Conservation (phyloP, 2,797 vertebrate species). For the Lateolabrax maculatus region DNA sequence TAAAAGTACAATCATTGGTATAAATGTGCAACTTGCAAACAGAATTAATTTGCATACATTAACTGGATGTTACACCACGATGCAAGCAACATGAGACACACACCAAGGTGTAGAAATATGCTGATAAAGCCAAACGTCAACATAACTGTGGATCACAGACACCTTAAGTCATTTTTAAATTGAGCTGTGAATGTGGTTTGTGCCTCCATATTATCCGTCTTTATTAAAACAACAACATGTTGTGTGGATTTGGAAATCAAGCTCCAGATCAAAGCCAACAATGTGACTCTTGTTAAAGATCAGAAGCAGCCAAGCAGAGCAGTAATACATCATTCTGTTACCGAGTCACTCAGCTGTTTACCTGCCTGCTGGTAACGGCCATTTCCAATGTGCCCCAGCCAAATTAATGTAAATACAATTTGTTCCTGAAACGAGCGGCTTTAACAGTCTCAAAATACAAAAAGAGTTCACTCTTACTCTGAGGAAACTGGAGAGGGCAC, state of each 20-base stretch:
- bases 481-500: slow-evolving; percentile 27
- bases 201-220: slow-evolving; percentile 24
- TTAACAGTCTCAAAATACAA: slow-evolving; percentile 51
- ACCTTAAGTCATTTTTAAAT: slow-evolving; percentile 36
- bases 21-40: slow-evolving; percentile 90
- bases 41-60: slow-evolving; percentile 86
- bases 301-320: slow-evolving; percentile 43
- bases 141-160: slow-evolving; percentile 63
- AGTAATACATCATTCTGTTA: slow-evolving; percentile 55
- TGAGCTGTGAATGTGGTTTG: slow-evolving; percentile 7
- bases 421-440: slow-evolving; percentile 39
- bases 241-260: slow-evolving; percentile 42
- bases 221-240: slow-evolving; percentile 1
- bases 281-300: slow-evolving; percentile 50
- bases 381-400: slow-evolving; percentile 34
- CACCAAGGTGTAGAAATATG: slow-evolving; percentile 40
- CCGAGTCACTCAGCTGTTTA: slow-evolving; percentile 52
- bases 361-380: slow-evolving; percentile 32
- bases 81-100: slow-evolving; percentile 82
- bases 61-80: slow-evolving; percentile 80
- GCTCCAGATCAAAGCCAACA: slow-evolving; percentile 48
- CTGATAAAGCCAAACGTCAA: slow-evolving; percentile 51
- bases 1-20: slow-evolving; percentile 90
- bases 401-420: slow-evolving; percentile 49
- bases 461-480: slow-evolving; percentile 15